Evolutionary conservation across 2,888 invertebrate species (phyloP), one percentile per base, ranked within the genome.

Genomic region (Cephus rjabovi): DNA sequence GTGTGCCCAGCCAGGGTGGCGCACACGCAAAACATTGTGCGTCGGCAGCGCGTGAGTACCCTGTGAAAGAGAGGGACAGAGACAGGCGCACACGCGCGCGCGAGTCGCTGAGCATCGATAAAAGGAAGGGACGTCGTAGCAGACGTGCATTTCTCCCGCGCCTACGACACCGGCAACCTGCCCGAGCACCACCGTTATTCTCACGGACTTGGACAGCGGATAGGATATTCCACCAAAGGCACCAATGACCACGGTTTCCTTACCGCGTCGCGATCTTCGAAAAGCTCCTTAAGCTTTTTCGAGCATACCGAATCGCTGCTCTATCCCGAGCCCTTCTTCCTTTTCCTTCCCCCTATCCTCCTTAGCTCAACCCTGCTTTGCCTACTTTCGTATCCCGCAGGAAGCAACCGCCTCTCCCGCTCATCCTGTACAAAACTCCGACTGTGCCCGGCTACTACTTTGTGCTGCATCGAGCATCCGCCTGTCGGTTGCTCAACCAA

Each of bases 141-240:
- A 81, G 83, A 83, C 86, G 86, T 89, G 85, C 90, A 90, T 88
- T 90, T 84, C 88, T 87, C 87, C 87, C 87, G 89, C 88, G 87
- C 86, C 89, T 87, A 82, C 80, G 83, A 83, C 73, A 80, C 84
- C 77, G 87, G 87, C 88, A 86, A 87, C 86, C 85, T 82, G 83
- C 34, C 80, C 76, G 56, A 15, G 74, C 56, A 56, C 23, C 56
- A 9, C 23, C 23, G 15, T 56, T 56, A 56, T 23, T 6, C 23
- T 56, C 56, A 56, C 34, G 30, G 15, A 74, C 37, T 12, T 30
- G 3, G 12, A 74, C n/a, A 12, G 23, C 37, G 31, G 15, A 74
- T n/a, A 23, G 71, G 71, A 71, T 71, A 73, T 23, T 37, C 35
- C 15, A 4, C 34, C 37, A 40, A 12, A n/a, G 40, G 40, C 40